Evolutionary conservation across 1,140 invertebrate genomes (phyloP), one percentile per base, ranked within the genome.

Genomic region (Papilio glaucus): DNA sequence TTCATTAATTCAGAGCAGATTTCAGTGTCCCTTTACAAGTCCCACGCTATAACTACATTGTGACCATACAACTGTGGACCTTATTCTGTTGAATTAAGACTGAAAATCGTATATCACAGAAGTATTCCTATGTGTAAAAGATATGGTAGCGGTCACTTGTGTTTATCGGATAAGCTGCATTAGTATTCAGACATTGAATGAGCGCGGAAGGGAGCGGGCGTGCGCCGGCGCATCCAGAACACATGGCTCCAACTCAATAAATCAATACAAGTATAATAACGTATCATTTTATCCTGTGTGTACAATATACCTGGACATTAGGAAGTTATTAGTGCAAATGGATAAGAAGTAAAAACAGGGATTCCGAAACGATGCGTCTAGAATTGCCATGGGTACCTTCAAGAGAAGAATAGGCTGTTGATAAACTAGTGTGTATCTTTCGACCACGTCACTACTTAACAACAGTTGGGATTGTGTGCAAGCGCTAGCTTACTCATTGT

Each of bases 151-250:
- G 49, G 49, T 57, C 21, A 57, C 49, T 57, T 57, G 49, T 57
- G n/a, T 57, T 6, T 33, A 33, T 33, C 10, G 49, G 49, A 57
- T 57, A 57, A 57, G 49, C 49, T 12, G 21, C 49, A 57, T 57
- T 57, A 57, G 49, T 57, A 57, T 57, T 57, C 49, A 13, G 49
- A 57, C 49, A 57, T 12, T 57, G 49, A 57, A 57, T 21, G 49
- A 57, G 49, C 24, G 49, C 49, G 49, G 49, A 57, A 57, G 49
- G 10, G 18, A 12, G 21, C 45, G 49, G 49, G 1, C 49, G 49
- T 57, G 49, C 49, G 49, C 49, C 21, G n/a, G 21, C 21, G 49
- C 49, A 57, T 57, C 21, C 8, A 26, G 21, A 57, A 26, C 7
- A 24, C 12, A 21, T 18, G 21, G 21, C 49, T 9, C 49, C 24